Conservation (phyloP, 2,888 invertebrate genomes). For the Hirtodrosophila alboralis region DNA sequence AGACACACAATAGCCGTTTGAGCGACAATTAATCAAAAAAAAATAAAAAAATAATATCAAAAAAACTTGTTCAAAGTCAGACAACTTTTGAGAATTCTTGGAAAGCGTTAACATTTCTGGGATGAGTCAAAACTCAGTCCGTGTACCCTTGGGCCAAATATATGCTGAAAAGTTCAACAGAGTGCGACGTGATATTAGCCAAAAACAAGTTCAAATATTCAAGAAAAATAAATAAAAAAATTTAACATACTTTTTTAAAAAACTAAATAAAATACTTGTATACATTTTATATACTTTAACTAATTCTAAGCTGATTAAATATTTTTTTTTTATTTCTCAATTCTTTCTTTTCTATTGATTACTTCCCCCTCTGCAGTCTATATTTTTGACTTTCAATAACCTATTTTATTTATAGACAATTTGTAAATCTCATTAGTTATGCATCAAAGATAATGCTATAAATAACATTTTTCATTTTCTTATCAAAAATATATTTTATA, state of each 20-base stretch:
- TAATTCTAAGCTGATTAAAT: background rate
- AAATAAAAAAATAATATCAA: slow-evolving; percentile 8
- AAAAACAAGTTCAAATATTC: background rate
- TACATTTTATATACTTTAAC: background rate
- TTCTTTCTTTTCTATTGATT: too few species aligned
- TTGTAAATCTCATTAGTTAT: slow-evolving; percentile 16
- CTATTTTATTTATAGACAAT: slow-evolving; percentile 35
- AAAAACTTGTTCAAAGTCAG: slow-evolving; percentile 36
- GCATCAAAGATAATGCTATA: slow-evolving; percentile 13
- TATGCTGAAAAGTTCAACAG: slow-evolving; percentile 15
- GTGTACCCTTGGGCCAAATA: slow-evolving; percentile 21
- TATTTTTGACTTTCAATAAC: slow-evolving; percentile 1
- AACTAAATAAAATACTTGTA: background rate
- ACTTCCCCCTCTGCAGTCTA: too few species aligned
- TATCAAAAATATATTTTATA: slow-evolving; percentile 25
- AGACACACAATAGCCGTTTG: slow-evolving; percentile 13
- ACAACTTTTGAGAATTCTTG: slow-evolving; percentile 51
- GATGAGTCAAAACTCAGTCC: slow-evolving; percentile 44
- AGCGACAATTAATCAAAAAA: slow-evolving; percentile 59
- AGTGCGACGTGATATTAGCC: slow-evolving; percentile 9
- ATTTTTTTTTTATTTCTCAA: background rate
- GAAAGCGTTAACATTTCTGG: slow-evolving; percentile 46
- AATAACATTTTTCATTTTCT: slow-evolving; percentile 24
- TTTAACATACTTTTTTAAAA: background rate
- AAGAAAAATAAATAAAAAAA: background rate